phyloP scores from a whole-genome alignment of 2,888 invertebrate genomes.

The Lithophane semibrunnea region DNA sequence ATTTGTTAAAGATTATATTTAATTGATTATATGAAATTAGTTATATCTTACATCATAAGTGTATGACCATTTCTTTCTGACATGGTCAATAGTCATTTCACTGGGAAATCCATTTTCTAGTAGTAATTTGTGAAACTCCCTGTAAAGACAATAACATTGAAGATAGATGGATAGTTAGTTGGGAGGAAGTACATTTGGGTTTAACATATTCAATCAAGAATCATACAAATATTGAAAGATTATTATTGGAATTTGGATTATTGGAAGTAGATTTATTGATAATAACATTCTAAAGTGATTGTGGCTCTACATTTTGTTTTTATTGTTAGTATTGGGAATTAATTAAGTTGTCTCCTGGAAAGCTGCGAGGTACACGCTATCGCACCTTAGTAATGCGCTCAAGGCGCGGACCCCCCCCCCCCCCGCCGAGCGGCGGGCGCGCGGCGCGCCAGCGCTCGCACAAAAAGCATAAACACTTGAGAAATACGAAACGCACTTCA shows the following conservation, averaged over 20 bases:
- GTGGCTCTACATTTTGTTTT: neutral
- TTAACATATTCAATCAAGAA: neutral
- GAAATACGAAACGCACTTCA: no score
- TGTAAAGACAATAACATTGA: constrained; percentile 64
- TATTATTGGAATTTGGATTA: no score
- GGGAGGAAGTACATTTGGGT: neutral
- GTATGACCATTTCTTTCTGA: constrained; percentile 88
- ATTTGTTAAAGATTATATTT: neutral
- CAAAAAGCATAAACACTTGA: no score
- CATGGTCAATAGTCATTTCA: constrained; percentile 84
- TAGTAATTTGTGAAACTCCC: constrained; percentile 84
- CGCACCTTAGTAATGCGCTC: no score
- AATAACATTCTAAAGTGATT: neutral
- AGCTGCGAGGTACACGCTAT: no score
- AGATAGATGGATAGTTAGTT: neutral
- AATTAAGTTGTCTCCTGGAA: neutral
- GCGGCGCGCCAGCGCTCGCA: no score
- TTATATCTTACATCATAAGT: constrained; percentile 85
- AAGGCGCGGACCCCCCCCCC: no score
- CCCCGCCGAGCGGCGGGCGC: no score
- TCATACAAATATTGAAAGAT: neutral
- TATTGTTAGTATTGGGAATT: neutral
- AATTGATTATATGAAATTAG: neutral
- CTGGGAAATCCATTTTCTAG: constrained; percentile 85
- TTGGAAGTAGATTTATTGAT: neutral